Evolutionary conservation across 2,888 invertebrate species (phyloP), one percentile per base, ranked within the genome.

Genomic region (Chymomyza amoena): DNA sequence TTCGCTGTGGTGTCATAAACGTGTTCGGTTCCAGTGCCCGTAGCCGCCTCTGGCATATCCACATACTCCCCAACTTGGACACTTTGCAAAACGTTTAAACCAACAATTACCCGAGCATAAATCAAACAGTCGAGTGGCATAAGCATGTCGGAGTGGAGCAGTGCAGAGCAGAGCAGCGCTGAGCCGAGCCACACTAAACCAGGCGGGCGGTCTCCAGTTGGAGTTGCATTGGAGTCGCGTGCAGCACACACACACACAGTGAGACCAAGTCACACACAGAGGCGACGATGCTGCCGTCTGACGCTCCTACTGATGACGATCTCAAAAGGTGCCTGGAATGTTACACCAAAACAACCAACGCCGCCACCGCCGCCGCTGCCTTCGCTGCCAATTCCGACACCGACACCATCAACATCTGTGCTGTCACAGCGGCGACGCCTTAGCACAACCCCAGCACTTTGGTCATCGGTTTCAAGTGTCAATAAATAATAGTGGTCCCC

Each of bases 41-140:
- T 28, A 16, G 59, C 28, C 59, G 32, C 15, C 59, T 28, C 32
- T 59, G 56, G 57, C 20, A 32, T 32, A 25, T 10, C n/a, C n/a
- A 25, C 25, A 59, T 4, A 59, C 69, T 66, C 69, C 10, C 61
- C 71, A 61, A 73, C 68, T 75, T 73, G 76, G 77, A 76, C 79
- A 77, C 77, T 81, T 88, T 78, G 82, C 84, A 89, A 86, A 91
- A 86, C 89, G 89, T 90, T 90, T 89, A 91, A 91, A 90, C 90
- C 90, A 90, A 91, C 91, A 91, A 91, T 91, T 92, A 91, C 91
- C 89, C 81, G 88, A 77, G 80, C 89, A 91, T 91, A 92, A 91
- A 91, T 91, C 91, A 91, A 91, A 91, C 83, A 82, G 89, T 88
- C 89, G 90, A 90, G 84, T 88, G 79, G 78, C 74, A 70, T 77